phyloP scores from a whole-genome alignment of 2,888 invertebrate genomes.

The Ecdyonurus torrentis region DNA sequence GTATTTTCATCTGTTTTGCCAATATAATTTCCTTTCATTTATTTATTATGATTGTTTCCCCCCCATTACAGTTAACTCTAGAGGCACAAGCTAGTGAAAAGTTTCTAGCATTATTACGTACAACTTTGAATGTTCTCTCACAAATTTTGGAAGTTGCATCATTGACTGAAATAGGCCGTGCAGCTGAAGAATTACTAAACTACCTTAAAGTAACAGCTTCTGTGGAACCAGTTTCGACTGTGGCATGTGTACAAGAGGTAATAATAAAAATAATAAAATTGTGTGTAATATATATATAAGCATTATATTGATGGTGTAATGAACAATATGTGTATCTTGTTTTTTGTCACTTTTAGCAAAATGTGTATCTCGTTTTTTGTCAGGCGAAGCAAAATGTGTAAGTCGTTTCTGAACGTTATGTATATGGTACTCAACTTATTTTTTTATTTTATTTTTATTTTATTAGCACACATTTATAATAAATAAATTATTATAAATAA shows the following conservation, averaged over 20 bases:
- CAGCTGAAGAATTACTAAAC: slow-evolving; percentile 63
- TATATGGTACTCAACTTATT: not conserved
- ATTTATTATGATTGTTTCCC: too few relatives aligned
- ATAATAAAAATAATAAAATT: slow-evolving; percentile 1
- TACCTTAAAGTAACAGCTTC: slow-evolving; percentile 56
- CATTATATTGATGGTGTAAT: slow-evolving; percentile 26
- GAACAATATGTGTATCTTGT: too few relatives aligned
- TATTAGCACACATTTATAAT: not conserved
- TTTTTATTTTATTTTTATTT: slow-evolving; percentile 6
- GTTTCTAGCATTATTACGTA: slow-evolving; percentile 47
- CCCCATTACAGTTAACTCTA: slow-evolving; percentile 56
- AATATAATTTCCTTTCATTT: slow-evolving; percentile 4
- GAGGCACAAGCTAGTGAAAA: slow-evolving; percentile 58
- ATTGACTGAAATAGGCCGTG: slow-evolving; percentile 48
- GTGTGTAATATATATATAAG: not conserved
- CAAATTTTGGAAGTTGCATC: slow-evolving; percentile 52
- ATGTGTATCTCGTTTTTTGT: too few relatives aligned
- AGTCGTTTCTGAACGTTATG: too few relatives aligned
- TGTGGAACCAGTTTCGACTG: slow-evolving; percentile 48
- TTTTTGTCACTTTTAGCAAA: too few relatives aligned
- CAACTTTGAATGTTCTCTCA: slow-evolving; percentile 45
- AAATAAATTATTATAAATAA: too few relatives aligned
- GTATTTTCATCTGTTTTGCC: slow-evolving; percentile 27
- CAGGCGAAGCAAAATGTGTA: too few relatives aligned
- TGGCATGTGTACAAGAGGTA: slow-evolving; percentile 61